Base-by-base conservation (phyloP, 2,113 vertebrate species). In the Callipepla squamata region DNA sequence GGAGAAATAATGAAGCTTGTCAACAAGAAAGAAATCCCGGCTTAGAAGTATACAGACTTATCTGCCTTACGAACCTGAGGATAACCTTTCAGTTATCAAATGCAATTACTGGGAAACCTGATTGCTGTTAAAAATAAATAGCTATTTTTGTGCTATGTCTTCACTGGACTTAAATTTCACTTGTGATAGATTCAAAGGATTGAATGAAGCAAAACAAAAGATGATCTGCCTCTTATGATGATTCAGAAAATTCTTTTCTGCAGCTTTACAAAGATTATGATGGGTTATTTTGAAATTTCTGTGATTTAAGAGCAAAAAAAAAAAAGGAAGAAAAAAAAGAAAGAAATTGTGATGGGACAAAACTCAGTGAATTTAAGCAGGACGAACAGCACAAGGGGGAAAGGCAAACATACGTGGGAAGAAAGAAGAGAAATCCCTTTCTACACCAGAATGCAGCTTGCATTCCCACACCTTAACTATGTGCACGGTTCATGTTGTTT, bases 1-100 rank as follows among this genome's bases (percentile, higher is more conserved):
- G 84, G 38, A 96, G 28, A 96, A 80, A 87, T 45, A 85, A 86
- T 38, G 8, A 92, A 95, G 38, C 63, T 61, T 87, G 36, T 28
- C 44, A 38, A 74, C 9, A 93, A 80, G 38, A 47, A 70, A 72
- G 17, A 68, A 11, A 48, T 42, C 6, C 91, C 17, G 7, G 9
- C 67, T 75, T 80, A 74, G 15, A 85, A 40, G 53, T 7, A 55
- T 34, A 26, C 30, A 89, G 13, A 48, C 75, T 69, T 36, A 83
- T 47, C 16, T 25, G 28, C 25, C 58, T 86, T 87, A 75, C 11
- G 45, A 67, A 63, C 32, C 13, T 76, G 28, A 79, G 4, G 11
- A 58, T 1, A 76, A 85, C 10, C 14, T 88, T 83, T 70, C 23
- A 70, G 25, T 38, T 83, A 18, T 44, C 34, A 66, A 38, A 78